Evolutionary conservation across 2,113 vertebrate genomes (phyloP).

Genomic region (Vulpes lagopus): DNA sequence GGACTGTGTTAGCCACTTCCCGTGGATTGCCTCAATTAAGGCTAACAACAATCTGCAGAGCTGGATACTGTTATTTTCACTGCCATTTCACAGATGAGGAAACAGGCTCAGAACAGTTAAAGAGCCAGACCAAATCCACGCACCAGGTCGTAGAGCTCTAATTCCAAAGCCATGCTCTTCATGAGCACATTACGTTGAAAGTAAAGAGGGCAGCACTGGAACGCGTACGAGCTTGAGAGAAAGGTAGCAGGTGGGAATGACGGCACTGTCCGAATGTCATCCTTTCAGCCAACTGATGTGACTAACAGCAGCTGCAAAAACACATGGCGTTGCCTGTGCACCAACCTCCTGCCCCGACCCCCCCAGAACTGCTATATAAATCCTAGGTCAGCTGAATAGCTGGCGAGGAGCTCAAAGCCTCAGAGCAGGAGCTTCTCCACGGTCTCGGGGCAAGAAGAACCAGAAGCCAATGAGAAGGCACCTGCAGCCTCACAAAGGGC

Average conservation of each 20-base stretch:
- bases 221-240: not conserved
- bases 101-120: conserved; percentile 37
- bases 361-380: not conserved
- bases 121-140: not conserved
- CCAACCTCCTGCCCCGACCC: not conserved
- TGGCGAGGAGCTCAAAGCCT: not conserved
- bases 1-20: not conserved
- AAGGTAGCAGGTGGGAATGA: not conserved
- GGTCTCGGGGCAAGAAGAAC: not conserved
- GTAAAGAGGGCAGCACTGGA: not conserved
- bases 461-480: not conserved
- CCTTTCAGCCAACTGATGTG: not conserved
- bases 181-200: not conserved
- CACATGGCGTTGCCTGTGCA: not conserved
- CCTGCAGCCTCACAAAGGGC: not conserved
- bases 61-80: not conserved
- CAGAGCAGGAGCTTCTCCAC: not conserved
- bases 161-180: not conserved
- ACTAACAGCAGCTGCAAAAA: conserved; percentile 45
- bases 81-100: not conserved
- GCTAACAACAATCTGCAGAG: not conserved
- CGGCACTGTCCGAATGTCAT: not conserved
- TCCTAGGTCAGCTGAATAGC: not conserved
- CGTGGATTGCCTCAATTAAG: not conserved
- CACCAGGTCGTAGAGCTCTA: not conserved